Conservation (phyloP, 2,888 invertebrate genomes). For the Brachyopa scutellaris region DNA sequence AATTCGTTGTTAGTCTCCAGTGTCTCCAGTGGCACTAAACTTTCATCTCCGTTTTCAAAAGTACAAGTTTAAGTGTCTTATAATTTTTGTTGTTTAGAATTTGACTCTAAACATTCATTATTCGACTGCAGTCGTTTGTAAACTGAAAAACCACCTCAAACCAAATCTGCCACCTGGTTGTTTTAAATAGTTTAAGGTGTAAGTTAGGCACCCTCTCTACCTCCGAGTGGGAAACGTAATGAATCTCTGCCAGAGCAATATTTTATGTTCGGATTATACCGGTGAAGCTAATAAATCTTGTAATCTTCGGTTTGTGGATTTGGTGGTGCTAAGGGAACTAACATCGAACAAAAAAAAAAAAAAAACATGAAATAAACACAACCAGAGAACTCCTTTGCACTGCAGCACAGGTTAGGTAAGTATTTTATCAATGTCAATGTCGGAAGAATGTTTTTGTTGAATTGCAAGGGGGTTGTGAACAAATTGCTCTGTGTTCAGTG, state of each 20-base stretch:
- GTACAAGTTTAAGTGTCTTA: no score
- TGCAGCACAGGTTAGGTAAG: constrained; percentile 1
- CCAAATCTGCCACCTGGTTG: not conserved
- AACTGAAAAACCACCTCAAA: not conserved
- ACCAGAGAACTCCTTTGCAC: not conserved
- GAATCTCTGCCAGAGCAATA: constrained; percentile 49
- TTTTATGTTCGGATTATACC: constrained; percentile 52
- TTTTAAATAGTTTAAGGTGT: constrained; percentile 39
- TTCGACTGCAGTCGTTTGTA: no score
- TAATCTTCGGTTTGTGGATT: constrained; percentile 46
- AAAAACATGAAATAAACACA: not conserved
- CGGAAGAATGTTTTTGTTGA: constrained; percentile 26
- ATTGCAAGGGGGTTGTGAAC: constrained; percentile 15
- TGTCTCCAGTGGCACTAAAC: no score
- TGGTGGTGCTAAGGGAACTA: no score
- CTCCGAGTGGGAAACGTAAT: constrained; percentile 38
- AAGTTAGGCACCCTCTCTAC: no score
- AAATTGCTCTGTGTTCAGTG: constrained; percentile 38
- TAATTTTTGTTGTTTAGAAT: no score
- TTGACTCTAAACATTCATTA: no score
- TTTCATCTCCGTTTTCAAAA: no score
- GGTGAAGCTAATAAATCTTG: constrained; percentile 51
- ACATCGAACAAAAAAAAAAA: not conserved
- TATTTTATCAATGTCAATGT: constrained; percentile 41
- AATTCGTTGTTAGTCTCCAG: no score